A percentile compares a stretch with the other conserved stretches of the same genome.
phyloP scores from a whole-genome alignment of 1,140 invertebrate genomes.

The Ceratina calcarata region DNA sequence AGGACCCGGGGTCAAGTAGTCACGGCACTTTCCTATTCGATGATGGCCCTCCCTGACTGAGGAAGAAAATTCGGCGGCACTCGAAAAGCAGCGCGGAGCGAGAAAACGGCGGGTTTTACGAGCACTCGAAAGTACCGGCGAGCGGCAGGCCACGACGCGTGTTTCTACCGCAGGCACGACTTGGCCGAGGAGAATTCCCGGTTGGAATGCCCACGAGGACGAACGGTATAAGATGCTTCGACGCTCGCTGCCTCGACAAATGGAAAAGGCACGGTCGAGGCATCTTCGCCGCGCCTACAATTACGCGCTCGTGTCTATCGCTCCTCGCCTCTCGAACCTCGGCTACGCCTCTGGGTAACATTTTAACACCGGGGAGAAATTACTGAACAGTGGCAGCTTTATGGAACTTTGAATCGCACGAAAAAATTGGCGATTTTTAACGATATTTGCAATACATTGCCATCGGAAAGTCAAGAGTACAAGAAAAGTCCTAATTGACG shows the following conservation, averaged over 20 bases:
- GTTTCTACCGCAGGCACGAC: constrained; percentile 69
- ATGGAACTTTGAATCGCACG: no score
- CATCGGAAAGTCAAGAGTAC: no score
- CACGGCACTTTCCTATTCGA: constrained; percentile 27
- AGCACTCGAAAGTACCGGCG: constrained; percentile 61
- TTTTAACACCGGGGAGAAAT: no score
- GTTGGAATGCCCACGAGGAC: constrained; percentile 76
- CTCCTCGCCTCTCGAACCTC: constrained; percentile 21
- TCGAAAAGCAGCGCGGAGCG: constrained; percentile 38
- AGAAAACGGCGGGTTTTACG: constrained; percentile 59
- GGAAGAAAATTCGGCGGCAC: constrained; percentile 54
- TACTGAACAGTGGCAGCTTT: no score
- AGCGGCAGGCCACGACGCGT: constrained; percentile 59
- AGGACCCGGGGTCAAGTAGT: neutral
- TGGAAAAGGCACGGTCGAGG: constrained; percentile 64
- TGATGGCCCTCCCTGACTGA: constrained; percentile 5
- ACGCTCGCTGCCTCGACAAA: constrained; percentile 71
- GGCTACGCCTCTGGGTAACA: constrained; percentile 9
- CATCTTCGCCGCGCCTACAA: constrained; percentile 63
- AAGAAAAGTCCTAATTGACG: no score
- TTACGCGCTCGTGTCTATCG: constrained; percentile 57
- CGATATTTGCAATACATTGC: no score
- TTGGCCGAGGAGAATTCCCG: constrained; percentile 74
- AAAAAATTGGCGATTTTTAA: no score
- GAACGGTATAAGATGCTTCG: constrained; percentile 71